Percentiles rank a stretch among this genome's conserved stretches.
phyloP scores from a whole-genome alignment of 2,113 vertebrate species.

The Hydropotes inermis region DNA sequence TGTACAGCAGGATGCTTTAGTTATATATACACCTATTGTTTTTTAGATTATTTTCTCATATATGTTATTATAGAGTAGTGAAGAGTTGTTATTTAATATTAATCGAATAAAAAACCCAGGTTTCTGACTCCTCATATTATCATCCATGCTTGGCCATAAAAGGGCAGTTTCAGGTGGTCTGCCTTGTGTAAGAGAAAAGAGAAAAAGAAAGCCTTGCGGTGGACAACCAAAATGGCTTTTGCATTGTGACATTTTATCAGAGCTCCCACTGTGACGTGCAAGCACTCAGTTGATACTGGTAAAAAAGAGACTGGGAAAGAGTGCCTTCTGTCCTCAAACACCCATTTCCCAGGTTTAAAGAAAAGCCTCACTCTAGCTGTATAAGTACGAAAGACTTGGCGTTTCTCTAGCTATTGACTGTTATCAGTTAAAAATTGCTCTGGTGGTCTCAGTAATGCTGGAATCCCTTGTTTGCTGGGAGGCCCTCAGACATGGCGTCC shows the following conservation, averaged over 20 bases:
- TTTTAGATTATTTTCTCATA: not conserved
- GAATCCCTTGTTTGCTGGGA: not conserved
- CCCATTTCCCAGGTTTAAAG: not conserved
- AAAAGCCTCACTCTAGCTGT: not conserved
- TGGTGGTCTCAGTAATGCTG: not conserved
- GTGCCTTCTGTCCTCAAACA: not conserved
- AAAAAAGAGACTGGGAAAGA: not conserved
- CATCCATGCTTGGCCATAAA: not conserved
- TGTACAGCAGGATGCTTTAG: not conserved
- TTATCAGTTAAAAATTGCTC: not conserved
- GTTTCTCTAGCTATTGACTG: not conserved
- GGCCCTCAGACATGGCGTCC: not conserved
- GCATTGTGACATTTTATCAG: not conserved
- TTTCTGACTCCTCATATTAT: not conserved
- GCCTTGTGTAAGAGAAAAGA: not conserved
- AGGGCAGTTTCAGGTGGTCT: not conserved
- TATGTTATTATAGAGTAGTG: not conserved
- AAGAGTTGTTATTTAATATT: slow-evolving; percentile 11
- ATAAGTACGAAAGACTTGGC: not conserved
- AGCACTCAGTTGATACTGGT: not conserved
- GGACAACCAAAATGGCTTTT: not conserved
- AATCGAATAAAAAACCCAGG: not conserved
- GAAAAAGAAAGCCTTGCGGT: not conserved
- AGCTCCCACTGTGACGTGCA: not conserved
- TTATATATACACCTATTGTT: not conserved